Percentiles rank a stretch among this genome's conserved stretches.
Conservation (phyloP, 2,797 vertebrate genomes). For the Labroides dimidiatus region DNA sequence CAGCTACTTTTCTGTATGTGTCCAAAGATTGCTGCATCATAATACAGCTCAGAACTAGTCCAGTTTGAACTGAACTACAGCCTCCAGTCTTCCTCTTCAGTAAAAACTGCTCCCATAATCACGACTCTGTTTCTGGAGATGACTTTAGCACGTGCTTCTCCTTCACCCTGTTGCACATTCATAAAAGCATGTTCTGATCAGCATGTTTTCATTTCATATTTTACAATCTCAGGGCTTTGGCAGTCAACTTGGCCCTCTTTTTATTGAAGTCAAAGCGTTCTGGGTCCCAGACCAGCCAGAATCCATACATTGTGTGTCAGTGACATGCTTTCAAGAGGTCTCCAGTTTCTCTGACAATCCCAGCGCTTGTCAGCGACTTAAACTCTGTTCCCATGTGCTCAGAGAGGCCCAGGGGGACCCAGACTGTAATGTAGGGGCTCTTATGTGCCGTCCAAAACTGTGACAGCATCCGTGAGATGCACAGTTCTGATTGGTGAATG, state of each 20-base stretch:
- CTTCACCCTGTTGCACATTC: constrained; percentile 7
- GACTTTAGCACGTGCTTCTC: constrained; percentile 17
- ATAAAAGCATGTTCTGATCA: constrained; percentile 34
- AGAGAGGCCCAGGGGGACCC: constrained; percentile 61
- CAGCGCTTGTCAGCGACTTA: constrained; percentile 32
- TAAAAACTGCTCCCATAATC: neutral
- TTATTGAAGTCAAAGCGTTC: constrained; percentile 23
- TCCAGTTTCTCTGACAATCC: constrained; percentile 58
- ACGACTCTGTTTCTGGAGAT: neutral
- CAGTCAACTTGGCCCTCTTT: constrained; percentile 24
- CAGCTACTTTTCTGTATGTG: too few relatives aligned
- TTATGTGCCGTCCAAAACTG: constrained; percentile 48
- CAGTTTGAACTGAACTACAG: too few relatives aligned
- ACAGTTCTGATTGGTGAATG: constrained; percentile 24
- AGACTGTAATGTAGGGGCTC: constrained; percentile 50
- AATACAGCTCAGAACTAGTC: too few relatives aligned
- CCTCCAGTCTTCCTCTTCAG: neutral
- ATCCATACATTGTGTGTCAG: constrained; percentile 35
- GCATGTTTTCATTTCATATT: constrained; percentile 31
- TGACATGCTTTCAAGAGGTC: constrained; percentile 39
- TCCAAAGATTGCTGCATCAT: too few relatives aligned
- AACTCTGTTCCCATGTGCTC: constrained; percentile 65
- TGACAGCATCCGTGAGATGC: constrained; percentile 37
- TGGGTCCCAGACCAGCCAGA: constrained; percentile 26
- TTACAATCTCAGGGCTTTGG: constrained; percentile 29